Evolutionary conservation across 2,888 invertebrate species (phyloP).

Genomic region (Standfussiana lucernea): DNA sequence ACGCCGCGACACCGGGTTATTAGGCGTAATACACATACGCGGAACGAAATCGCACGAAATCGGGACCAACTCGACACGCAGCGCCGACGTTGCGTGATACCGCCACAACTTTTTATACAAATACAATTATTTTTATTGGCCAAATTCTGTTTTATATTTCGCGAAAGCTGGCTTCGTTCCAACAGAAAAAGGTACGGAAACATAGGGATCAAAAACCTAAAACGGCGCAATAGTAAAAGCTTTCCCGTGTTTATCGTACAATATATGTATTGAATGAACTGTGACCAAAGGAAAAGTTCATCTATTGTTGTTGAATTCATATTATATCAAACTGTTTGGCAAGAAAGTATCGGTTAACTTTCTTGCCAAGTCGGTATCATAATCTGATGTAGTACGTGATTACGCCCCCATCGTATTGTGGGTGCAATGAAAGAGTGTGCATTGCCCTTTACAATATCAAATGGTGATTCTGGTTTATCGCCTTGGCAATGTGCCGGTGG

Average conservation of each 20-base stretch:
- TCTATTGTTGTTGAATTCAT: conserved; percentile 49
- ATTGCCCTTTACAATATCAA: conserved; percentile 44
- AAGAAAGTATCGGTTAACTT: conserved; percentile 31
- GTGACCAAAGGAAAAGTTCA: conserved; percentile 39
- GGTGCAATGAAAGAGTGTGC: conserved; percentile 46
- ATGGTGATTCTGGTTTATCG: conserved; percentile 54
- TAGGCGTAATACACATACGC: conserved; percentile 55
- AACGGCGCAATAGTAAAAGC: conserved; percentile 48
- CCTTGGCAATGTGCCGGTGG: conserved; percentile 63
- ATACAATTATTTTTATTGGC: conserved; percentile 62
- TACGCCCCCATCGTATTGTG: conserved; percentile 17
- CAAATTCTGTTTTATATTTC: conserved; percentile 43
- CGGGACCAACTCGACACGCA: conserved; percentile 17
- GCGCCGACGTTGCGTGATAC: conserved; percentile 32
- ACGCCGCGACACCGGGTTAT: conserved; percentile 42
- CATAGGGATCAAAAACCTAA: conserved; percentile 48
- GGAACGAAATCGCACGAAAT: conserved; percentile 16
- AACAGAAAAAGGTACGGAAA: conserved; percentile 49
- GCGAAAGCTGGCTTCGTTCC: conserved; percentile 52
- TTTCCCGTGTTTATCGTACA: conserved; percentile 47
- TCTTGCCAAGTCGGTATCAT: conserved; percentile 39
- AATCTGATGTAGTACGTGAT: conserved; percentile 26
- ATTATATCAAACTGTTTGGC: conserved; percentile 22
- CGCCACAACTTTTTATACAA: conserved; percentile 40
- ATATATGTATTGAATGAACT: conserved; percentile 49